Percentiles rank a stretch among this genome's conserved stretches.
Conservation (phyloP, 1,140 invertebrate species). For the Hyles euphorbiae region DNA sequence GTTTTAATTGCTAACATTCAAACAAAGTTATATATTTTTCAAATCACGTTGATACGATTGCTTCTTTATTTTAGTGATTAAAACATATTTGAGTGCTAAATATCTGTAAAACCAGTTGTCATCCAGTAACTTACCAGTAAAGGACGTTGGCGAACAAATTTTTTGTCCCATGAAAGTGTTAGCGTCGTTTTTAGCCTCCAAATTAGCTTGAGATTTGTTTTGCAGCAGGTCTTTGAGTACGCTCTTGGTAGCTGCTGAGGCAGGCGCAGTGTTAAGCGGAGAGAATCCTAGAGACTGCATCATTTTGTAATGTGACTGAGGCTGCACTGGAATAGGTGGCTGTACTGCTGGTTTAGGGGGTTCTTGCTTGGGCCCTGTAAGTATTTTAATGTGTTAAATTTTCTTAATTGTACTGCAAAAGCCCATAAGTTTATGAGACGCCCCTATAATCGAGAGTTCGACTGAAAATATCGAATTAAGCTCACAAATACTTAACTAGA, state of each 20-base stretch:
- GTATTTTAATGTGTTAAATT: constrained; percentile 3
- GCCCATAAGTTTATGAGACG: too few relatives aligned
- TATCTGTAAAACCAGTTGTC: too few relatives aligned
- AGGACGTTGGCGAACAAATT: constrained; percentile 52
- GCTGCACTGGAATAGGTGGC: constrained; percentile 6
- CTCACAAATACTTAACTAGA: too few relatives aligned
- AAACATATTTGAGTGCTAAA: too few relatives aligned
- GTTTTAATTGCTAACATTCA: too few relatives aligned
- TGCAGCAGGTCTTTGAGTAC: constrained; percentile 46
- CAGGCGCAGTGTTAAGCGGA: constrained; percentile 15
- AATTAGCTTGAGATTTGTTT: constrained; percentile 34
- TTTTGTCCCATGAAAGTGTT: constrained; percentile 60
- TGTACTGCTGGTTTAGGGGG: constrained; percentile 12
- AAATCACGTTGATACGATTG: too few relatives aligned
- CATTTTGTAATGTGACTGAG: constrained; percentile 12
- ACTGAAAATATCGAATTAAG: too few relatives aligned
- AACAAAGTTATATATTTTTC: too few relatives aligned
- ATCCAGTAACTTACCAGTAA: constrained; percentile 28
- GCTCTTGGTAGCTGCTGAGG: constrained; percentile 26
- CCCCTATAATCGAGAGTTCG: too few relatives aligned
- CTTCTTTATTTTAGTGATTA: too few relatives aligned
- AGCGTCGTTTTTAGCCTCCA: constrained; percentile 36
- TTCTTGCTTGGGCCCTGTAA: constrained; percentile 38
- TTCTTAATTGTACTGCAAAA: too few relatives aligned
- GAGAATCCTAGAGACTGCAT: constrained; percentile 5